Evolutionary conservation across 2,888 invertebrate genomes (phyloP).

Genomic region (Zonitis immaculata): DNA sequence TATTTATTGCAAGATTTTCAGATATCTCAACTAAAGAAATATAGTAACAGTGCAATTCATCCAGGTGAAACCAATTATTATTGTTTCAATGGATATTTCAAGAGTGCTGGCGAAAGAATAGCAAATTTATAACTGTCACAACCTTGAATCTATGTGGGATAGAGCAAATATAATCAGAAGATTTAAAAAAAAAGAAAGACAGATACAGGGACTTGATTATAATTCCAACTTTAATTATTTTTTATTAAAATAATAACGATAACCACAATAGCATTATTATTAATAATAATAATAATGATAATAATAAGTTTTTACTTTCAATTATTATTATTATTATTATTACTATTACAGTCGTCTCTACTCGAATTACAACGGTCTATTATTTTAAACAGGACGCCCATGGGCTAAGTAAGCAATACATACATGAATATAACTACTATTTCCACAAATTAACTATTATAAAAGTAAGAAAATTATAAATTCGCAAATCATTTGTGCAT

Average conservation of each 20-base stretch:
- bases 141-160: neutral
- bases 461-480: no score
- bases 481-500: no score
- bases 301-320: neutral
- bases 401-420: no score
- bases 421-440: no score
- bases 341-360: no score
- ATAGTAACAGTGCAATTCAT: neutral
- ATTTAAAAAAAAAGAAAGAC: no score
- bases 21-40: no score
- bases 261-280: no score
- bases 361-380: neutral
- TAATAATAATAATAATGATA: neutral
- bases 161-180: no score
- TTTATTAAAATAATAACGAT: no score
- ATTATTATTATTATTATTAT: neutral
- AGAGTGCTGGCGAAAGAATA: neutral
- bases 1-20: neutral
- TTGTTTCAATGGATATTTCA: neutral
- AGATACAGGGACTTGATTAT: neutral
- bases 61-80: conserved; percentile 15
- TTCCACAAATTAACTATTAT: no score
- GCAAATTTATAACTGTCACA: neutral
- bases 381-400: neutral
- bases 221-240: neutral